Conservation (phyloP, 2,113 vertebrate species). For the Pedetes capensis region DNA sequence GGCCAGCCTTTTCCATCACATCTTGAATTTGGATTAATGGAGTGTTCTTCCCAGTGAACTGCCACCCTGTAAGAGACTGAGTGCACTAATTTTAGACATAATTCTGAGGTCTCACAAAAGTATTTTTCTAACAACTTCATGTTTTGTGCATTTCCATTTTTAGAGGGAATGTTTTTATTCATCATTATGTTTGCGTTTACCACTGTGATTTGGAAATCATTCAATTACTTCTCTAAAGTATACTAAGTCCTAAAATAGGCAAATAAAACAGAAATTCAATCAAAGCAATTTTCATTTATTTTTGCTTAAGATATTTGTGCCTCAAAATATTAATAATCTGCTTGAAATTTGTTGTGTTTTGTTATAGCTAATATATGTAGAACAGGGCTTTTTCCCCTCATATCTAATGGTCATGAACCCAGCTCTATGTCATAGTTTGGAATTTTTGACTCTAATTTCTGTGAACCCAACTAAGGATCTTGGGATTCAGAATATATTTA, state of each 20-base stretch:
- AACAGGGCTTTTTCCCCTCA: not conserved
- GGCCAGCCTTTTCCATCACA: not conserved
- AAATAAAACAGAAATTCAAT: not conserved
- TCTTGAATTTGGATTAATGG: not conserved
- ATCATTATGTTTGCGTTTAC: not conserved
- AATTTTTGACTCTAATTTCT: not conserved
- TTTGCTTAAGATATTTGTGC: not conserved
- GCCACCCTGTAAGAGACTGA: not conserved
- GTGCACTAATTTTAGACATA: not conserved
- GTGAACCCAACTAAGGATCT: not conserved
- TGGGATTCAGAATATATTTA: not conserved
- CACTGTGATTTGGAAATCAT: not conserved
- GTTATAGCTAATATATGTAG: not conserved
- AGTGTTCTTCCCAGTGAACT: not conserved
- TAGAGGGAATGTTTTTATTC: not conserved
- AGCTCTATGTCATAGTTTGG: not conserved
- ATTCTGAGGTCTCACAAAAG: not conserved
- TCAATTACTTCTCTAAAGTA: conserved; percentile 18
- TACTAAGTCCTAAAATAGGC: not conserved
- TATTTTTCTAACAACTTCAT: not conserved
- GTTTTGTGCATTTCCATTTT: not conserved
- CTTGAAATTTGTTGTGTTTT: not conserved
- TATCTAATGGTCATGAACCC: not conserved
- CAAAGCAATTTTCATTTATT: not conserved
- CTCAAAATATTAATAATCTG: not conserved